phyloP scores from a whole-genome alignment of 2,888 invertebrate genomes.

The Lumbricus terrestris region DNA sequence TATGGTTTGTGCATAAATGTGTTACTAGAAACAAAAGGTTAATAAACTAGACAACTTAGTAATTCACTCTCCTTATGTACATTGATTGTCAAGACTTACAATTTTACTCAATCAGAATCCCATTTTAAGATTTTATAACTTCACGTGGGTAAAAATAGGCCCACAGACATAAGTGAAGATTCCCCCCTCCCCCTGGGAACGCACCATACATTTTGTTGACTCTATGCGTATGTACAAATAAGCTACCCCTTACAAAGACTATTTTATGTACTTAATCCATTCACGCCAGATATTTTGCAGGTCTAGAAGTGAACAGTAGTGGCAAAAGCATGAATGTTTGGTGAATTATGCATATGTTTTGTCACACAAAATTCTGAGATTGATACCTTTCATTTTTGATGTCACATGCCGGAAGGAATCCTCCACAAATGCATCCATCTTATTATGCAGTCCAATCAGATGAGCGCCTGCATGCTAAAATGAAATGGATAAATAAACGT shows the following conservation, averaged over 20 bases:
- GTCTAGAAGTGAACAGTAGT: neutral
- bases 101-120: neutral
- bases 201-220: no score
- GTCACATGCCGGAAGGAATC: neutral
- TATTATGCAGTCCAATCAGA: conserved; percentile 5
- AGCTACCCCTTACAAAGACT: no score
- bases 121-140: neutral
- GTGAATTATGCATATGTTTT: neutral
- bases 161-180: no score
- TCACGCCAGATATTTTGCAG: neutral
- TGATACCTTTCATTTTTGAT: conserved; percentile 9
- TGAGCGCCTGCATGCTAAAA: conserved; percentile 5
- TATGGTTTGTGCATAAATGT: neutral
- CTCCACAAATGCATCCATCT: neutral
- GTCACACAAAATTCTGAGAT: neutral
- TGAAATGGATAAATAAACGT: neutral
- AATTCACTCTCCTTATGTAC: neutral
- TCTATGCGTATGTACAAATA: no score
- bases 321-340: neutral
- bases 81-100: neutral
- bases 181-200: no score
- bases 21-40: neutral
- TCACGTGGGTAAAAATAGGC: no score
- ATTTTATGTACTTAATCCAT: neutral
- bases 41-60: neutral